Base-by-base conservation (phyloP, 35 echinoderm and acorn worm species). In the Lytechinus variegatus region DNA sequence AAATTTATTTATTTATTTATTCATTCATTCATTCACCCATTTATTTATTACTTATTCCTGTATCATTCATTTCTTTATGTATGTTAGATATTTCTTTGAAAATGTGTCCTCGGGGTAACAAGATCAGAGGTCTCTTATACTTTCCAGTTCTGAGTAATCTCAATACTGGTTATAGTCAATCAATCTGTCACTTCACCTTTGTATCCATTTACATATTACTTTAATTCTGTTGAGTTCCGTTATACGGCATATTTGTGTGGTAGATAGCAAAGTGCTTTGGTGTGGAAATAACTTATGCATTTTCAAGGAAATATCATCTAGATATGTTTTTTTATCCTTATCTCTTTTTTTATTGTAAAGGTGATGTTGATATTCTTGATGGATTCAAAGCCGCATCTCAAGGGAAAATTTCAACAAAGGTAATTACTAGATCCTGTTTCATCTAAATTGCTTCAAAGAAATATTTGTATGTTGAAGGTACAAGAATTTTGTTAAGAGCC, bases 351-450 rank as follows among this genome's bases (percentile, higher is more conserved):
- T 95, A 24, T 11, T 86, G 27, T 61, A 27, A 54, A 97, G 96
- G 86, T 52, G 57, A 52, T 52, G 56, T 9, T 54, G 94, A 86
- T 86, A 88, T 95, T 29, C 44, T 97, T 28, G 96, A 97, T 79
- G 94, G 94, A 27, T 97, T 97, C 94, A 95, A 95, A 57, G 21
- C 54, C 5, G 57, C 87, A 5, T 28, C 54, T 54, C 52, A 97
- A 95, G 58, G 21, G 33, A 95, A 90, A 54, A 51, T 53, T 33
- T 24, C 94, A 27, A 95, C 94, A 66, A 97, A 95, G 96, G 96
- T 97, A 95, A 8, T 44, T 58, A 44, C 33, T 44, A 44, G 33
- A 56, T 79, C 61, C 61, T 71, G 61, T 71, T 24, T 71, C 5
- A 71, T 10, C 8, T 13, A 21, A 24, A 19, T 66, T 3, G 21